These are phyloP conservation scores for Poecilus cupreus DNA, from an alignment of 2,888 invertebrate species.

Conservation along the genomic window DNA sequence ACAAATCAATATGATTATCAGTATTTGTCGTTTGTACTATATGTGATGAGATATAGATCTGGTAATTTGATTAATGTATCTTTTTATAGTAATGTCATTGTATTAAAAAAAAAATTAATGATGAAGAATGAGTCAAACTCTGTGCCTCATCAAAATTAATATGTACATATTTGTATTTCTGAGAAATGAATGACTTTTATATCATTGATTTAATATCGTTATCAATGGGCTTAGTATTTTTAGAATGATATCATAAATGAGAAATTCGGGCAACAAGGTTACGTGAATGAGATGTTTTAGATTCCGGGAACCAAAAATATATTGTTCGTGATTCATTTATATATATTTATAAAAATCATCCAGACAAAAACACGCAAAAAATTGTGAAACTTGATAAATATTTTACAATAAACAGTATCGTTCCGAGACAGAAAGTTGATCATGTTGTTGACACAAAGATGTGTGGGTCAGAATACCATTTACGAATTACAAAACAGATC, in stretches of 20 bases:
- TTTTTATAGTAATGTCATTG: constrained; percentile 24
- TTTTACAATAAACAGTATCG: not conserved
- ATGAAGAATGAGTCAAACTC: constrained; percentile 13
- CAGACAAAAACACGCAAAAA: constrained; percentile 20
- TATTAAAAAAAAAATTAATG: constrained; percentile 5
- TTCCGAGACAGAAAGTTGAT: not conserved
- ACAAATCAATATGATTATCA: constrained; percentile 14
- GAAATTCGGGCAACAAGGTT: constrained; percentile 27
- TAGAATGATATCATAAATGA: constrained; percentile 30
- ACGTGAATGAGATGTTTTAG: constrained; percentile 1
- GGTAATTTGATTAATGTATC: constrained; percentile 29
- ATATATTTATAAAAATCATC: constrained; percentile 15
- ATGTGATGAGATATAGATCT: constrained; percentile 17
- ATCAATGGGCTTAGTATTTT: constrained; percentile 24
- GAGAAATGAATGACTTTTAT: not conserved
- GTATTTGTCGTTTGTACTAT: constrained; percentile 23
- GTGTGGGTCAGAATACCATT: constrained; percentile 25
- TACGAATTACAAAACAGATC: constrained; percentile 26
- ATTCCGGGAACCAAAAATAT: constrained; percentile 9
- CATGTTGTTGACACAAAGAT: not conserved
- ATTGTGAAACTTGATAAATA: not conserved
- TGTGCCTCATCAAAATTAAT: not conserved
- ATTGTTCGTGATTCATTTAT: constrained; percentile 3
- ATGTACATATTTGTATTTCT: constrained; percentile 5
- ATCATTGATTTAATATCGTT: not conserved